Base-by-base conservation (phyloP, 2,888 invertebrate species). In the Tenthredo amoena region DNA sequence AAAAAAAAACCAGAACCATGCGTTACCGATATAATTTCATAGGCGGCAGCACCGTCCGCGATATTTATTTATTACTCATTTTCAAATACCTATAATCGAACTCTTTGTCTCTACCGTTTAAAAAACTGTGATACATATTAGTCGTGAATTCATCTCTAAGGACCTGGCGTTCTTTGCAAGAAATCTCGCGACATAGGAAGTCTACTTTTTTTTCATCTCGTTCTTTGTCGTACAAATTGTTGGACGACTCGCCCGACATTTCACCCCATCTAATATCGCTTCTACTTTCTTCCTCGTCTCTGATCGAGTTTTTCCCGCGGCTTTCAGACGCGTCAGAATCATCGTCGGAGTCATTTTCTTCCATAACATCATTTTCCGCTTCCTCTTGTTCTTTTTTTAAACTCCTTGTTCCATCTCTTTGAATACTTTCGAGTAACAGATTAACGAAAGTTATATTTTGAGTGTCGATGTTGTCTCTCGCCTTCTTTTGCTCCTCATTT, bases 71-170 rank as follows among this genome's bases (percentile, higher is more conserved):
- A 21, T 18, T 40, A 26, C n/a, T 43, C 0, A 55, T 77, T 50
- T 77, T 77, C 31, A 71, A 76, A 50, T 91, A 95, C 95, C 94
- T 94, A 91, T 99, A 99, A 93, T 99, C 97, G 94, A 98, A 97
- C 88, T 97, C 97, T 83, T 92, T 91, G 93, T 98, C 98, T 90
- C 96, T 95, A 0, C 98, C 98, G 87, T 96, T 96, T 62, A 99
- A 93, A 92, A 98, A 99, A 90, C 96, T 96, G 89, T 96, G 96
- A 91, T 97, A 97, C 98, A 98, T 98, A 88, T 96, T 96, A 72
- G 97, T 96, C 9, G 96, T 93, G 92, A 98, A 98, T 93, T 99
- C 98, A 90, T 97, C 96, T 85, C 95, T 95, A 1, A 98, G 93
- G 71, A 98, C 93, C 86, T 95, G 94, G 87, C 95, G 95, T 92